Conservation (phyloP, 2,888 invertebrate species). For the Euplagia quadripunctaria region DNA sequence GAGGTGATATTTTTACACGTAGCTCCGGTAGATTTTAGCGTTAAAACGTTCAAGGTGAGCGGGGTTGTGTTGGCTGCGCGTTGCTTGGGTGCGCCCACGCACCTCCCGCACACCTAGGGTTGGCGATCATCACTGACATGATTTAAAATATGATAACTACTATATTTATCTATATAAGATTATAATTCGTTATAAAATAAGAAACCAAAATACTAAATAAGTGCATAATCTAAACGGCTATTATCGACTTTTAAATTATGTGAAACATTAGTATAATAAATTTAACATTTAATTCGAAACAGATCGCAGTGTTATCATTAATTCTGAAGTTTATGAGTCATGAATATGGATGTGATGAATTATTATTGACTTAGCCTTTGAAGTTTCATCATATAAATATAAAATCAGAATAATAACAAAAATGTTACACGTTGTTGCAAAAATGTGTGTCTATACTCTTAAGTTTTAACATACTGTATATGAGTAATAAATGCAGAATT, state of each 20-base stretch:
- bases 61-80: slow-evolving; percentile 62
- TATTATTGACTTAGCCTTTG: slow-evolving; percentile 33
- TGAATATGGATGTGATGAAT: slow-evolving; percentile 40
- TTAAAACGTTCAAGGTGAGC: slow-evolving; percentile 81
- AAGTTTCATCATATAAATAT: slow-evolving; percentile 22
- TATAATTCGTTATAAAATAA: no score
- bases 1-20: slow-evolving; percentile 63
- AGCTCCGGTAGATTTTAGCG: slow-evolving; percentile 67
- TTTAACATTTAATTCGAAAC: slow-evolving; percentile 30
- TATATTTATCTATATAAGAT: background rate
- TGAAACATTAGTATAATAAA: slow-evolving; percentile 24
- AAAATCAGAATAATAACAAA: slow-evolving; percentile 19
- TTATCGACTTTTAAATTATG: slow-evolving; percentile 16
- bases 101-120: slow-evolving; percentile 67
- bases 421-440: slow-evolving; percentile 15
- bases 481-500: slow-evolving; percentile 8
- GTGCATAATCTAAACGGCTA: background rate
- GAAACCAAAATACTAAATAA: slow-evolving; percentile 10
- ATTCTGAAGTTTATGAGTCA: slow-evolving; percentile 33
- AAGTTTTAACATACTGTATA: slow-evolving; percentile 16
- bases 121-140: slow-evolving; percentile 23
- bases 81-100: slow-evolving; percentile 77
- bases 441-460: slow-evolving; percentile 6
- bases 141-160: background rate
- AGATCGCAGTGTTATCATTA: slow-evolving; percentile 30